Evolutionary conservation across 2,888 invertebrate genomes (phyloP).

Genomic region (Pollenia amentaria): DNA sequence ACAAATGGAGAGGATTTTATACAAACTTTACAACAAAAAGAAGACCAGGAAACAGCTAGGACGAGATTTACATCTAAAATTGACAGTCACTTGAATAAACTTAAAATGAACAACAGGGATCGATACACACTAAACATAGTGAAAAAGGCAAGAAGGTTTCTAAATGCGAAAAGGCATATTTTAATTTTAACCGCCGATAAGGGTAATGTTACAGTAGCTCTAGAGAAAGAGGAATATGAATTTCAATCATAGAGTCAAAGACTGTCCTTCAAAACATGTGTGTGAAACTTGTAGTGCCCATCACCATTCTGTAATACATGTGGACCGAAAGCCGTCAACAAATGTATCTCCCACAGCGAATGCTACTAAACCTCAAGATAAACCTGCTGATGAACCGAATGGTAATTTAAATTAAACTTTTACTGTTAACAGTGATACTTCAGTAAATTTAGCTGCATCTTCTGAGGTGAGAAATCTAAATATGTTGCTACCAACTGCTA

Average conservation of each 20-base stretch:
- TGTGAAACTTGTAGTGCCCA: constrained; percentile 33
- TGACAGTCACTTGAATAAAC: too few species aligned
- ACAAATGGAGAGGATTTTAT: too few species aligned
- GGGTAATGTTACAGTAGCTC: too few species aligned
- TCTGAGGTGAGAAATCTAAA: constrained; percentile 26
- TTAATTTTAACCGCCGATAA: too few species aligned
- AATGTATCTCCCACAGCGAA: not conserved
- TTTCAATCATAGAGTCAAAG: constrained; percentile 20
- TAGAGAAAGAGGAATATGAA: too few species aligned
- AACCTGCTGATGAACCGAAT: not conserved
- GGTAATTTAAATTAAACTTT: constrained; percentile 18
- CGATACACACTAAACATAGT: too few species aligned
- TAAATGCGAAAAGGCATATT: too few species aligned
- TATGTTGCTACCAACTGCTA: constrained; percentile 43
- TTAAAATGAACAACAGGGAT: too few species aligned
- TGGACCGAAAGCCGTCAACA: constrained; percentile 28
- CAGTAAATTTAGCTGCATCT: constrained; percentile 14
- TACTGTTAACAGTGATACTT: not conserved
- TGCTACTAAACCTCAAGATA: not conserved
- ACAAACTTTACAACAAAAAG: too few species aligned
- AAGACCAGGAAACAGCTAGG: too few species aligned
- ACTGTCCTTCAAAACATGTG: constrained; percentile 35
- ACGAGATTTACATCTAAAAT: too few species aligned
- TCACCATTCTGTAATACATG: constrained; percentile 28
- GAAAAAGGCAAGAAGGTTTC: too few species aligned